Evolutionary conservation across 2,113 vertebrate genomes (phyloP).

Genomic region (Neopipo cinnamomea): DNA sequence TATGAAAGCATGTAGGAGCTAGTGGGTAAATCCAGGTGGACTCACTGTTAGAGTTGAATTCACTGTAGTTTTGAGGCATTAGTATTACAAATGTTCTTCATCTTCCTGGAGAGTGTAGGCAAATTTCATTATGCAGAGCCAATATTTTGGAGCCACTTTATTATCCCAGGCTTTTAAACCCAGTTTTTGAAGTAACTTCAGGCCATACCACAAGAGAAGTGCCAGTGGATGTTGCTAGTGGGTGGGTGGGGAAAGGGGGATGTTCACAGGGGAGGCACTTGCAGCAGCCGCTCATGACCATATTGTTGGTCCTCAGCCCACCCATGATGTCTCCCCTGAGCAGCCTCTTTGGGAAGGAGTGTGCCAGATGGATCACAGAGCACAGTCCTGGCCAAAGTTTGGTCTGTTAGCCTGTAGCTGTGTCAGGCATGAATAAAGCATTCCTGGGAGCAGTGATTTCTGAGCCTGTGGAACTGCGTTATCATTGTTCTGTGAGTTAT

Average conservation of each 20-base stretch:
- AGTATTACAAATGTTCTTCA: background rate
- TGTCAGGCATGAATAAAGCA: background rate
- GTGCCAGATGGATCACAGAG: background rate
- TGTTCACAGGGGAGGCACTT: background rate
- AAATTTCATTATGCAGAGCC: background rate
- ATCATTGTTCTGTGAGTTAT: background rate
- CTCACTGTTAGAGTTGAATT: background rate
- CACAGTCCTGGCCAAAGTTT: background rate
- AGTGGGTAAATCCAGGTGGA: slow-evolving; percentile 16
- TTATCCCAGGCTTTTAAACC: background rate
- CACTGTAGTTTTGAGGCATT: background rate
- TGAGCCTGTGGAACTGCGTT: background rate
- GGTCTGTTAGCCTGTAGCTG: background rate
- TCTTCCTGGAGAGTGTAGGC: slow-evolving; percentile 17
- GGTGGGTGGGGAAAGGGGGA: background rate
- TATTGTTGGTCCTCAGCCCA: accelerated
- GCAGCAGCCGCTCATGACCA: background rate
- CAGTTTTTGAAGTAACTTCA: background rate
- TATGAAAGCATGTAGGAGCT: slow-evolving; percentile 6
- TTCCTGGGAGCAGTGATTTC: background rate
- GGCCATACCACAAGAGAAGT: background rate
- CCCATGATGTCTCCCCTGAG: background rate
- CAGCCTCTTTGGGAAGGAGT: background rate
- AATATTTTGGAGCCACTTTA: background rate
- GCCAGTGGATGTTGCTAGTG: background rate